Base-by-base conservation (phyloP, 1,140 invertebrate species). In the Anagrus nilaparvatae region DNA sequence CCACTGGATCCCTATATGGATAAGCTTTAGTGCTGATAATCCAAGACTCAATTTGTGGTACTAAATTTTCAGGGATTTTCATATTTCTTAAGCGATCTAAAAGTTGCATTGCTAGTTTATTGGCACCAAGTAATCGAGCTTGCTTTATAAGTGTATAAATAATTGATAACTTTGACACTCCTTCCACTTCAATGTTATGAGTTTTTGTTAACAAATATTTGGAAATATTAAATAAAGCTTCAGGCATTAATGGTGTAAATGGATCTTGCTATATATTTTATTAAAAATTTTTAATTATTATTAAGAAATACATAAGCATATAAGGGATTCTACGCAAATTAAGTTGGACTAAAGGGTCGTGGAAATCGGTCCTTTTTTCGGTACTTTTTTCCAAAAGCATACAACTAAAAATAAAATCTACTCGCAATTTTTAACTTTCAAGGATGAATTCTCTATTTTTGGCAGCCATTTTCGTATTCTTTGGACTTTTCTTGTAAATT, bases 191-290 rank as follows among this genome's bases (percentile, higher is more conserved):
- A 28, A 69, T 60, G 21, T 71, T 72, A 42, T 68, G 71, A 42
- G 78, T 75, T 72, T 86, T 76, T 65, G 79, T 79, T 58, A 82
- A 62, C 46, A 97, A 59, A 73, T 82, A 87, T 46, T 88, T 66
- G 37, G 93, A 82, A 34, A 96, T 95, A 59, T 97, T 95, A 51
- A 98, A 94, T 36, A 99, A 65, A 20, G 89, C 84, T 56, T 98
- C 93, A 0, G 93, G 85, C 59, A 92, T 84, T 52, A 86, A 82
- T 1, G 91, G 86, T 1, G 93, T 97, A 60, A 99, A 99, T 3
- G 93, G 94, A 63, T 97, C 93, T 64, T 95, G 86, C 82, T 84
- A 50, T 20, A 69, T 64, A 21, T 28, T 23, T 17, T 13, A n/a
- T n/a, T n/a, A n/a, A n/a, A n/a, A n/a, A n/a, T n/a, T n/a, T n/a